These are phyloP conservation scores for Neoseiulus cucumeris DNA, from an alignment of 1,140 invertebrate genomes.

Conservation along the genomic window DNA sequence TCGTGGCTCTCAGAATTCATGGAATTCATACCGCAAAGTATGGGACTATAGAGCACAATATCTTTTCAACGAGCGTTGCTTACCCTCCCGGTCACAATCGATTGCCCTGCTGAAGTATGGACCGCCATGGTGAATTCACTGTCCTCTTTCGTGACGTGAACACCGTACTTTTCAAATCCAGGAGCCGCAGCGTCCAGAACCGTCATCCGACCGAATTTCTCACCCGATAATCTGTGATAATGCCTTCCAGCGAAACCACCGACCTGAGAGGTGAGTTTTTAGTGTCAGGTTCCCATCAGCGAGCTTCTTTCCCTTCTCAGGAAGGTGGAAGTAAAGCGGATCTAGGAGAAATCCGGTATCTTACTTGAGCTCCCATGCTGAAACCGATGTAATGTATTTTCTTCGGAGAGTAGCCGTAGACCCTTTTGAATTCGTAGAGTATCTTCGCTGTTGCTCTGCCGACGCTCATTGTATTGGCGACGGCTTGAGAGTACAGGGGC, in stretches of 20 bases:
- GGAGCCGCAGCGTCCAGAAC: background rate
- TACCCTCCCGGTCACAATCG: background rate
- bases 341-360: background rate
- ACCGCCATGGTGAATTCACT: background rate
- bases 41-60: too few relatives aligned
- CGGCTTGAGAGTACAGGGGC: slow-evolving; percentile 15
- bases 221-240: background rate
- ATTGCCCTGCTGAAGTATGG: background rate
- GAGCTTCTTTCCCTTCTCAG: too few relatives aligned
- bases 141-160: background rate
- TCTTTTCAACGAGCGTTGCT: too few relatives aligned
- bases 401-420: slow-evolving; percentile 13
- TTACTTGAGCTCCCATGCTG: slow-evolving; percentile 41
- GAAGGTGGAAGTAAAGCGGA: too few relatives aligned
- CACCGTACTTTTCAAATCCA: background rate
- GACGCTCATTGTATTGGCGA: slow-evolving; percentile 16
- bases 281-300: background rate
- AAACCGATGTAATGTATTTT: slow-evolving; percentile 38
- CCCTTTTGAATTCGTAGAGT: background rate
- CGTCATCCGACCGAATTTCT: background rate
- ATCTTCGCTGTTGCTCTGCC: slow-evolving; percentile 8
- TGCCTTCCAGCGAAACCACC: background rate
- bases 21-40: too few relatives aligned
- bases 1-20: too few relatives aligned
- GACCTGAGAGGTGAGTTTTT: background rate